Conservation (phyloP, 2,888 invertebrate species). For the Heliconius charithonia region DNA sequence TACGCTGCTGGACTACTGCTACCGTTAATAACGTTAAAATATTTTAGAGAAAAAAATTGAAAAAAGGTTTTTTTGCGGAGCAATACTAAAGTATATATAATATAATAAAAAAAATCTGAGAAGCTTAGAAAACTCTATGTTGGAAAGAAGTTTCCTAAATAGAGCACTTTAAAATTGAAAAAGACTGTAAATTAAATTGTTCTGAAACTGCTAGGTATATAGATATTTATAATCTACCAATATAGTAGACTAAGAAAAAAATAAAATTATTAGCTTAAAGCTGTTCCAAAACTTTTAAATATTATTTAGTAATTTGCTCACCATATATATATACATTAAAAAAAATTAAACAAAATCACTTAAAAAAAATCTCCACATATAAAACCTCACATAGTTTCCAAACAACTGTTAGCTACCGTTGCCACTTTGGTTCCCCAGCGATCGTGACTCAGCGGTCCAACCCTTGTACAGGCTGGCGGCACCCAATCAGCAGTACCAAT, state of each 20-base stretch:
- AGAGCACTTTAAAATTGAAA: no score
- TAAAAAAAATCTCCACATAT: conserved; percentile 11
- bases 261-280: no score
- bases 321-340: background rate
- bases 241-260: no score
- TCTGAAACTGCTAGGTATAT: no score
- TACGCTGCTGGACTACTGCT: conserved; percentile 12
- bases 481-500: conserved; percentile 44
- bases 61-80: background rate
- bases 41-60: background rate
- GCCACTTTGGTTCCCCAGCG: conserved; percentile 56
- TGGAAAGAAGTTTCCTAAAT: no score
- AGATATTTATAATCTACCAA: no score
- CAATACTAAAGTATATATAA: background rate
- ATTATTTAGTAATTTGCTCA: background rate
- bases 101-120: background rate
- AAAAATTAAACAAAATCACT: background rate
- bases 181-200: background rate
- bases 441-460: conserved; percentile 65
- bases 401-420: conserved; percentile 68
- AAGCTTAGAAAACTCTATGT: no score
- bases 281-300: no score
- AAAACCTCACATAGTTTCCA: conserved; percentile 62
- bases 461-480: conserved; percentile 49
- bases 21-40: background rate